Base-by-base conservation (phyloP, 2,888 invertebrate species). In the Cataglyphis altisquamis region DNA sequence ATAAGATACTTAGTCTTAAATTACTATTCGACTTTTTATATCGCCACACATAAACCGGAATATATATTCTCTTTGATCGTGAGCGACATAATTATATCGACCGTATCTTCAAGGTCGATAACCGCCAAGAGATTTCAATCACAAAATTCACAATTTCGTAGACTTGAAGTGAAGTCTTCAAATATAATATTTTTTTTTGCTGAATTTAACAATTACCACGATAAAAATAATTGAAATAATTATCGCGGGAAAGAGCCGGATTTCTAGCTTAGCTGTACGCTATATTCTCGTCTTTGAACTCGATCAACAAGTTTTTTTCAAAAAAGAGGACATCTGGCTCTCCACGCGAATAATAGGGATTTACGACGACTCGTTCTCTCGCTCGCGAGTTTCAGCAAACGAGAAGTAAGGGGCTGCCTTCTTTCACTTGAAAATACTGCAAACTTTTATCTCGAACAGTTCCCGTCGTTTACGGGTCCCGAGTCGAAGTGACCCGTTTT, bases 271-370 rank as follows among this genome's bases (percentile, higher is more conserved):
- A 10, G 12, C 72, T 39, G 8, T 63, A 15, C 32, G 39, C 32
- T 9, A 3, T 9, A 3, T 41, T 64, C 32, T 60, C 45, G 32
- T n/a, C 48, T 60, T 29, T 52, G n/a, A n/a, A 78, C 80, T 66
- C 60, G 70, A 68, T 60, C 72, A 82, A 84, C 88, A 75, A 72
- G 88, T 86, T 88, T 83, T 80, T 86, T 82, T 66, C 57, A 48
- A 62, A 64, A 63, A 68, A 73, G 83, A 85, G 82, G 77, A 88
- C 88, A 88, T 88, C 88, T 88, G 88, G 88, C 82, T 64, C 70
- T 85, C 62, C 36, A 39, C 21, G 82, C 80, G 80, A 88, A 88
- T 88, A 88, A 88, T 88, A 77, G 86, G 87, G 85, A 88, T 85
- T 88, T 77, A 78, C 86, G 75, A 41, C 82, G 87, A 82, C 83